A percentile compares a stretch with the other conserved stretches of the same genome.
phyloP scores from a whole-genome alignment of 2,113 vertebrate genomes.

The Antigone vipio region DNA sequence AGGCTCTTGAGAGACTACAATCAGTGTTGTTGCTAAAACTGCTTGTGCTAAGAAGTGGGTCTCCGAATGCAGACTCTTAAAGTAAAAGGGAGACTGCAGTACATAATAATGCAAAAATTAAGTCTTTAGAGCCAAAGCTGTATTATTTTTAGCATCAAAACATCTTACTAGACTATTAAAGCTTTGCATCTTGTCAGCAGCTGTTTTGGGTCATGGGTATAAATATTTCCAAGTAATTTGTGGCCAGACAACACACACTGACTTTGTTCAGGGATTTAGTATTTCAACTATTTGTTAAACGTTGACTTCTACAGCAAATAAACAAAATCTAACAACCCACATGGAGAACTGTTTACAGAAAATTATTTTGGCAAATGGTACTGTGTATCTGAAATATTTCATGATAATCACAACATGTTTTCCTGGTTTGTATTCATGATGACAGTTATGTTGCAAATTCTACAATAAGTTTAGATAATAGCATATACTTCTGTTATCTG shows the following conservation, averaged over 20 bases:
- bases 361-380: background rate
- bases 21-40: background rate
- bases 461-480: background rate
- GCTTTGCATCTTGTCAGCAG: background rate
- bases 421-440: background rate
- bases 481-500: background rate
- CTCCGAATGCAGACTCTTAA: background rate
- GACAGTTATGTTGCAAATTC: background rate
- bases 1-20: background rate
- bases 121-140: background rate
- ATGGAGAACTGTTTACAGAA: background rate
- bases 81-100: background rate
- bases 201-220: background rate
- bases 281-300: conserved; percentile 5
- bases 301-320: conserved; percentile 9
- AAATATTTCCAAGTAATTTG: background rate
- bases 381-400: background rate
- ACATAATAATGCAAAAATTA: background rate
- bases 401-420: background rate
- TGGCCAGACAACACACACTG: background rate
- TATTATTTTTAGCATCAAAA: conserved; percentile 26
- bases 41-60: background rate
- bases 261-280: conserved; percentile 10
- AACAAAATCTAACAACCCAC: conserved; percentile 1
- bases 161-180: background rate